These are phyloP conservation scores for Zaprionus camerounensis DNA, from an alignment of 1,140 invertebrate genomes.

Conservation along the genomic window DNA sequence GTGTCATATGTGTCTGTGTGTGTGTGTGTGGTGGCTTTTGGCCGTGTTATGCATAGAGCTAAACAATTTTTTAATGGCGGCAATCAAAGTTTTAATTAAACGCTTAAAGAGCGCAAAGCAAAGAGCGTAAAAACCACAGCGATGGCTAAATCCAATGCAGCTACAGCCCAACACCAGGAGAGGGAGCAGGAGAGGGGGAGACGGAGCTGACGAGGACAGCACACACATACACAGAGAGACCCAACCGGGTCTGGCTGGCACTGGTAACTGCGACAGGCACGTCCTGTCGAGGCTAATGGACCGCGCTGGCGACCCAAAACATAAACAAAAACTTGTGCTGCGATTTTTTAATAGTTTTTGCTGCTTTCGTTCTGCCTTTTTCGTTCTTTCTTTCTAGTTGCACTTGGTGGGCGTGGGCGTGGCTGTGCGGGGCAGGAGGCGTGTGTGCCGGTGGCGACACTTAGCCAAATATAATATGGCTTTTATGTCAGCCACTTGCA, in stretches of 20 bases:
- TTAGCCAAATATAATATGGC: conserved; percentile 81
- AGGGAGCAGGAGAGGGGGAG: background rate
- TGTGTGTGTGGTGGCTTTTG: conserved; percentile 1
- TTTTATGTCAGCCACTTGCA: conserved; percentile 79
- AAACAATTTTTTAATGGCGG: conserved; percentile 56
- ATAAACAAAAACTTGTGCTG: conserved; percentile 77
- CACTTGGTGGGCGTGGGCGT: conserved; percentile 8
- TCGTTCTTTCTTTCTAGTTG: background rate
- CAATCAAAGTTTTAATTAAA: conserved; percentile 81
- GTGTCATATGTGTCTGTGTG: conserved; percentile 16
- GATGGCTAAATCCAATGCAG: conserved; percentile 56
- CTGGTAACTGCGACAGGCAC: conserved; percentile 46
- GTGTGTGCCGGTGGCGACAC: conserved; percentile 71
- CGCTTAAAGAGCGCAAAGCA: conserved; percentile 59
- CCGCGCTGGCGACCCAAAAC: conserved; percentile 69
- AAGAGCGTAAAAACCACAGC: conserved; percentile 46
- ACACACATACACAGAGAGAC: background rate
- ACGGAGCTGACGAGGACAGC: background rate
- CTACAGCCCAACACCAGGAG: conserved; percentile 2
- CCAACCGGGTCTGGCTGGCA: background rate
- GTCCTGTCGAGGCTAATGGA: conserved; percentile 66
- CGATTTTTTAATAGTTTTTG: conserved; percentile 78
- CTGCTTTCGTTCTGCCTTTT: conserved; percentile 7
- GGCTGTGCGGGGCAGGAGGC: background rate
- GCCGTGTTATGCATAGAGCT: conserved; percentile 31